These are phyloP conservation scores for Halocynthia aurantium DNA, from an alignment of 23 tunicate species.

Conservation along the genomic window DNA sequence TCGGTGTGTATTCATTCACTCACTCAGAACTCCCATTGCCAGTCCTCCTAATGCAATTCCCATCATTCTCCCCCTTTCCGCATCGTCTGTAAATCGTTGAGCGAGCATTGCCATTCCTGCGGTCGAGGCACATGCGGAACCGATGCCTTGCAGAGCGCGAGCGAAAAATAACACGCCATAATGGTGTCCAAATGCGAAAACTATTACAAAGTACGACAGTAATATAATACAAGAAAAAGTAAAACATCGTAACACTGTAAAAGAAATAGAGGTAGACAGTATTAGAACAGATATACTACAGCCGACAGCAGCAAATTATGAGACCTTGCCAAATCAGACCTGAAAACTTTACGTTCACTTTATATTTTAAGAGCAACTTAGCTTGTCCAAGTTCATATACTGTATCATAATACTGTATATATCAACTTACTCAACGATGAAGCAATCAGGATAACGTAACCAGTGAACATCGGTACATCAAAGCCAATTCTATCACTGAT, in stretches of 20 bases:
- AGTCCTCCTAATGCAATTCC: slow-evolving; percentile 88
- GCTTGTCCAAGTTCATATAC: no score
- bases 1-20: neutral
- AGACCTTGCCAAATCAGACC: no score
- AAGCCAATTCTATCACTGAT: slow-evolving; percentile 65
- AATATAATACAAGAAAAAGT: no score
- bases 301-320: no score
- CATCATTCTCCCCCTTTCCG: slow-evolving; percentile 64
- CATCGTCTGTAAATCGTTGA: slow-evolving; percentile 45
- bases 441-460: slow-evolving; percentile 39
- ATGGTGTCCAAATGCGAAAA: slow-evolving; percentile 66
- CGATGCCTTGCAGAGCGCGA: slow-evolving; percentile 76
- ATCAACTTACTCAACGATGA: slow-evolving; percentile 56
- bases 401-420: no score
- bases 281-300: no score
- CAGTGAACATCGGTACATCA: slow-evolving; percentile 75
- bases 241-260: no score
- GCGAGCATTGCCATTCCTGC: slow-evolving; percentile 87
- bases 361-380: no score
- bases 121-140: slow-evolving; percentile 76
- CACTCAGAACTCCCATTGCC: slow-evolving; percentile 91
- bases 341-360: no score
- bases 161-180: slow-evolving; percentile 58
- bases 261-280: no score
- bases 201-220: slow-evolving; percentile 2